Evolutionary conservation across 2,888 invertebrate genomes (phyloP).

Genomic region (Ceriagrion tenellum): DNA sequence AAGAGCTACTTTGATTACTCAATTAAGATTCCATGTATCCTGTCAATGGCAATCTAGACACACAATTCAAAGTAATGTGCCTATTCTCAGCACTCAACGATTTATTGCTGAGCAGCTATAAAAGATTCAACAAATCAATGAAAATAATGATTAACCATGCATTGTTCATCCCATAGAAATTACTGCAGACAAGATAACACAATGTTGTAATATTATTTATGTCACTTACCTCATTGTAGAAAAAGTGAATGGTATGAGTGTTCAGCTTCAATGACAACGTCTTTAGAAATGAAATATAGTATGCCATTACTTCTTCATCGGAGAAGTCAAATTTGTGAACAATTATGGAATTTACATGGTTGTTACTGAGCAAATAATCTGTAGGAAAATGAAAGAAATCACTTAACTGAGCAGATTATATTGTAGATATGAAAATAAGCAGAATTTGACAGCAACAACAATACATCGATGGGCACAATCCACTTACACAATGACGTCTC

Average conservation of each 20-base stretch:
- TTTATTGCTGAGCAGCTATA: no score
- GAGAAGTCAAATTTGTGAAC: conserved; percentile 99
- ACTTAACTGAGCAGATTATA: background rate
- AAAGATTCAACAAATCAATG: no score
- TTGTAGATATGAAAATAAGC: background rate
- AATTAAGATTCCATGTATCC: no score
- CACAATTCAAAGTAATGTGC: no score
- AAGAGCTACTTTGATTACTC: no score
- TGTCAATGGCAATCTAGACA: no score
- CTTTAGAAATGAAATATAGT: conserved; percentile 99
- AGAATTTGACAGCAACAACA: background rate
- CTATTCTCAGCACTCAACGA: no score
- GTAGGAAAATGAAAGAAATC: conserved; percentile 76
- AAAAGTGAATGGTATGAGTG: conserved; percentile 99
- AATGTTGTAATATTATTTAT: no score
- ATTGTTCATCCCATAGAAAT: no score
- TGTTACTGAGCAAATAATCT: conserved; percentile 99
- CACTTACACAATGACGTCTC: conserved; percentile 99
- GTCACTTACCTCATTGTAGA: conserved; percentile 95
- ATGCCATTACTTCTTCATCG: conserved; percentile 99
- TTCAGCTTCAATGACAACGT: conserved; percentile 98
- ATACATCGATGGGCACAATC: conserved; percentile 6
- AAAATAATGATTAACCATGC: no score
- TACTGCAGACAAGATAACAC: no score
- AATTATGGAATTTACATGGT: conserved; percentile 99